Evolutionary conservation across 2,113 vertebrate species (phyloP), one percentile per base, ranked within the genome.

Genomic region (Alouatta palliata): DNA sequence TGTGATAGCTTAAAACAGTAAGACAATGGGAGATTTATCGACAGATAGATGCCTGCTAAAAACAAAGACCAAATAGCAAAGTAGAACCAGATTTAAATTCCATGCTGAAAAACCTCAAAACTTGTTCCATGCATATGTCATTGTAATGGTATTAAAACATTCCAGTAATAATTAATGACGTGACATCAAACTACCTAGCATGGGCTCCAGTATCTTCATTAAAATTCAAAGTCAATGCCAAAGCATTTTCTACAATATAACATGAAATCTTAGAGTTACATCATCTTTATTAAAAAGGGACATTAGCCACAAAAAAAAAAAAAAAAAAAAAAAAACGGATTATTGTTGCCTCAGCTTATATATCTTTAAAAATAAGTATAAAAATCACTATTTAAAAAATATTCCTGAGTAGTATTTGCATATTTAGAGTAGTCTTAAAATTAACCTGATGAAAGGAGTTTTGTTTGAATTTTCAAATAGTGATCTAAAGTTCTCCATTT

Each of bases 331-430:
- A 75, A 21, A 54, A 66, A 86, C 71, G 19, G 13, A n/a, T 20
- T 23, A 4, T 83, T 23, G 76, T 45, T 85, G 11, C 70, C 52
- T 82, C 54, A 30, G 54, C 47, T 96, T 58, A 52, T 3, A 1
- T 81, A 71, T 21, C 76, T 90, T 87, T 84, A 86, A 32, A 97
- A 93, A 56, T 73, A 58, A 95, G 17, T 88, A 56, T 71, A 58
- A 94, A 64, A 87, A 40, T 87, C 66, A 17, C 6, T 71, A 77
- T 92, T 94, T 81, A 14, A 64, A 64, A 61, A 64, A 64, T 14
- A 64, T 30, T 64, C 27, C 61, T 64, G 61, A 30, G 13, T 64
- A 30, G 61, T 64, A 64, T 64, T 64, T 64, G 61, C 61, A 14
- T 32, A 64, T 64, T 35, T 87, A 9, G 85, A 81, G 5, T 84